A percentile compares a stretch with the other conserved stretches of the same genome.
These are phyloP conservation scores for Cryptophagus acutangulus DNA, from an alignment of 2,888 invertebrate species.

Conservation along the genomic window DNA sequence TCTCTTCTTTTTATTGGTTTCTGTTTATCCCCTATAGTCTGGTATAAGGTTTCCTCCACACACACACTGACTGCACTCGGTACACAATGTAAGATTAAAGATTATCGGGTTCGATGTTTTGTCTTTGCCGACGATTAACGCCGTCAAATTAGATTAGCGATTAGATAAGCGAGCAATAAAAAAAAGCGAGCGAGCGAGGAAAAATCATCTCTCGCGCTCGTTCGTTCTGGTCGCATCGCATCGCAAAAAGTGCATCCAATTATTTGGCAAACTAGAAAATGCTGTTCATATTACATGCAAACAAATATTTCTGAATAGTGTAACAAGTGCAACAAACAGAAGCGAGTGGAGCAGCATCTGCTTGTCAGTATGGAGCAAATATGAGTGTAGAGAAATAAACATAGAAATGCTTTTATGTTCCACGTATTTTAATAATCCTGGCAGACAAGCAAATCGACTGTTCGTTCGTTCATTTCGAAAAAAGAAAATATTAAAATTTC, in stretches of 20 bases:
- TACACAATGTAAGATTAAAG: no score
- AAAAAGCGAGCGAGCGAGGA: no score
- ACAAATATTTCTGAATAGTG: conserved; percentile 11
- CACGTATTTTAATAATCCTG: conserved; percentile 24
- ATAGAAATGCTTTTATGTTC: conserved; percentile 28
- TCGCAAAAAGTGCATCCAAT: no score
- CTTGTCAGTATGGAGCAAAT: conserved; percentile 7
- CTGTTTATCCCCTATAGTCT: background rate
- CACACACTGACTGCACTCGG: no score
- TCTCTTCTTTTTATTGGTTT: background rate
- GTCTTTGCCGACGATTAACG: no score
- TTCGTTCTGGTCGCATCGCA: no score
- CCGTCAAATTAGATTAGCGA: no score
- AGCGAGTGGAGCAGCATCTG: conserved; percentile 14
- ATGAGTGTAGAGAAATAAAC: conserved; percentile 17
- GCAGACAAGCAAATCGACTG: conserved; percentile 21
- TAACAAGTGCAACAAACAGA: conserved; percentile 10
- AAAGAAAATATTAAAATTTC: conserved; percentile 29
- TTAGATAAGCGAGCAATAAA: no score
- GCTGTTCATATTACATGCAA: no score
- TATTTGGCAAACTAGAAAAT: no score
- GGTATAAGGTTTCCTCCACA: conserved; percentile 4
- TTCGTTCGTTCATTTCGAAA: conserved; percentile 16
- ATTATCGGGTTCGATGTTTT: no score
- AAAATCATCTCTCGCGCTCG: no score